Evolutionary conservation across 2,113 vertebrate species (phyloP), one percentile per base, ranked within the genome.

Genomic region (Labeo catla): DNA sequence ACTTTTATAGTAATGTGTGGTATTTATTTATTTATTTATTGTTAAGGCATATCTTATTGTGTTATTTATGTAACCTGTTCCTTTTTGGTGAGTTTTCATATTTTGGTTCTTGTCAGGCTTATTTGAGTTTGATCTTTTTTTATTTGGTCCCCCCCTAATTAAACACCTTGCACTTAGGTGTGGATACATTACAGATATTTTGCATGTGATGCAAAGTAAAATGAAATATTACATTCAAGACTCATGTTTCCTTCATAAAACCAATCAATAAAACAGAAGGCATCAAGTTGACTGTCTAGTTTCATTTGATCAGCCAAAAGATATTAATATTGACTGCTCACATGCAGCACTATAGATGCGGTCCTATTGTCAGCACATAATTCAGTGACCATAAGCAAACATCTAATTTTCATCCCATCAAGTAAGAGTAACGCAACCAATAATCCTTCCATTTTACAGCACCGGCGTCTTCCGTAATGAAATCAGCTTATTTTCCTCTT

Each of bases 401-500:
- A n/a, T 59, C 8, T 45, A 4, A 80, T 83, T 83, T 87, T 81
- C 21, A 28, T 85, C 28, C 61, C 66, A 77, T 86, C 57, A 70
- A 45, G 45, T 76, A n/a, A 45, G 61, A 50, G 2, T 84, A 77
- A 89, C 88, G 72, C 9, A 84, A 81, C 66, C 47, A 76, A 80
- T 63, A 34, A 76, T 59, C 28, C 50, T 52, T 49, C 54, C 6
- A 81, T 81, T 49, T 76, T 39, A 73, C 45, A 43, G 8, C 61
- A 8, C 59, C 43, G 16, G 28, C 81, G 43, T 72, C 74, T 16
- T 59, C 12, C 43, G 6, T 80, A 77, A 36, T 36, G 57, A 74
- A 77, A 63, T 79, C 66, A 86, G 83, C 59, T 85, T 81, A 84
- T 89, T 88, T 82, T 49, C 34, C 63, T 88, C 45, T 65, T 47